A percentile compares a stretch with the other conserved stretches of the same genome.
These are phyloP conservation scores for Mesocricetus auratus DNA, from an alignment of 2,113 vertebrate genomes.

Conservation along the genomic window DNA sequence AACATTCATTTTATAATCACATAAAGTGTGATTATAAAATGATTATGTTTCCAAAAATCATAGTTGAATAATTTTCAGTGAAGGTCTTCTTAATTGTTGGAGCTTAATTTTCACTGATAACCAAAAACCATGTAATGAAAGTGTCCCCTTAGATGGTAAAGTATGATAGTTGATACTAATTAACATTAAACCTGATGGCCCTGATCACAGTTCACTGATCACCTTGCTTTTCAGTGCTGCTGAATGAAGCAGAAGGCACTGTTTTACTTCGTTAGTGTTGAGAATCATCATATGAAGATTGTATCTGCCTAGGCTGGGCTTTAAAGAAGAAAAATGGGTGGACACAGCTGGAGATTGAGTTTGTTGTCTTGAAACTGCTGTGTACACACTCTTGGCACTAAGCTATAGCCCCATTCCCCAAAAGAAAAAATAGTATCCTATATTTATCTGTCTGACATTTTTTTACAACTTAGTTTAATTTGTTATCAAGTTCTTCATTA, in stretches of 20 bases:
- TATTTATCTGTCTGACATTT: neutral
- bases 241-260: neutral
- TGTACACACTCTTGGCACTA: neutral
- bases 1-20: neutral
- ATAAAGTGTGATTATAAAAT: neutral
- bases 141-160: neutral
- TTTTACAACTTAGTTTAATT: slow-evolving; percentile 13
- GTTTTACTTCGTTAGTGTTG: neutral
- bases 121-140: neutral
- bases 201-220: neutral
- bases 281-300: neutral
- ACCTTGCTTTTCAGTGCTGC: neutral
- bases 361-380: neutral
- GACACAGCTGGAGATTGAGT: neutral
- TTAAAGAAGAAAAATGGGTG: neutral
- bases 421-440: neutral
- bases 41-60: slow-evolving; percentile 7
- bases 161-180: neutral
- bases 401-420: neutral
- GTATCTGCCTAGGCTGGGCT: neutral
- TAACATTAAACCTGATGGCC: slow-evolving; percentile 6
- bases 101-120: slow-evolving; percentile 38
- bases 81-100: slow-evolving; percentile 17
- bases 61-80: neutral
- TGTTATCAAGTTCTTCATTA: neutral